Conservation (phyloP, 1,140 invertebrate species). For the Papilio helenus region DNA sequence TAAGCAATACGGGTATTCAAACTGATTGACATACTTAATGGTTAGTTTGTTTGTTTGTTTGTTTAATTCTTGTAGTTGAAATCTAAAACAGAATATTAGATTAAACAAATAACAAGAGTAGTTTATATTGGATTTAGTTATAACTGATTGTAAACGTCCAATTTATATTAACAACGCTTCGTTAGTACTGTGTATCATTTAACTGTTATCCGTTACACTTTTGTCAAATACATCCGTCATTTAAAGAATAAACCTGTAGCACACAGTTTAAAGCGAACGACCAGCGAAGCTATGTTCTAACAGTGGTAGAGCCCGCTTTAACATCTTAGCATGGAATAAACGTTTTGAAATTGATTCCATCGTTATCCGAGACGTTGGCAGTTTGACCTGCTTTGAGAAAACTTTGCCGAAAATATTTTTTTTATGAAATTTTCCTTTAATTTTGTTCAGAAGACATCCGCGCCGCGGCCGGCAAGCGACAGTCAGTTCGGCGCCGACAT, state of each 20-base stretch:
- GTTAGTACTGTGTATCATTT: not conserved
- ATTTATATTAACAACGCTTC: slow-evolving; percentile 10
- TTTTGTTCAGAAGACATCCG: slow-evolving; percentile 55
- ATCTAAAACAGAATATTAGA: not conserved
- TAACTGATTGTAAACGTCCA: not conserved
- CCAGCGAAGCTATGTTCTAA: not conserved
- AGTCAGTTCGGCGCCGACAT: slow-evolving; percentile 80
- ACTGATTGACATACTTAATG: too few species aligned
- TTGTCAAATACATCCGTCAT: slow-evolving; percentile 66
- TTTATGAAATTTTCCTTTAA: slow-evolving; percentile 1
- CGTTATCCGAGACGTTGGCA: not conserved
- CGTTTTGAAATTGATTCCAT: not conserved
- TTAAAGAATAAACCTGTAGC: slow-evolving; percentile 62
- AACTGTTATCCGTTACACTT: slow-evolving; percentile 50
- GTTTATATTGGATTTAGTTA: not conserved
- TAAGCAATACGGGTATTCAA: too few species aligned
- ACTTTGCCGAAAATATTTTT: not conserved
- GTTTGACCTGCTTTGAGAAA: not conserved
- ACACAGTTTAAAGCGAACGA: slow-evolving; percentile 7
- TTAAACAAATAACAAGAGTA: not conserved
- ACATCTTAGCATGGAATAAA: too few species aligned
- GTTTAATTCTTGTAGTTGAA: too few species aligned
- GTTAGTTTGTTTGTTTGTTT: too few species aligned
- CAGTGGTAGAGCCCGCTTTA: too few species aligned
- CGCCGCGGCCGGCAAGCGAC: slow-evolving; percentile 66